Percentiles rank a stretch among this genome's conserved stretches.
These are phyloP conservation scores for Hyposmocoma kahamanoa DNA, from an alignment of 1,140 invertebrate species.

Conservation along the genomic window DNA sequence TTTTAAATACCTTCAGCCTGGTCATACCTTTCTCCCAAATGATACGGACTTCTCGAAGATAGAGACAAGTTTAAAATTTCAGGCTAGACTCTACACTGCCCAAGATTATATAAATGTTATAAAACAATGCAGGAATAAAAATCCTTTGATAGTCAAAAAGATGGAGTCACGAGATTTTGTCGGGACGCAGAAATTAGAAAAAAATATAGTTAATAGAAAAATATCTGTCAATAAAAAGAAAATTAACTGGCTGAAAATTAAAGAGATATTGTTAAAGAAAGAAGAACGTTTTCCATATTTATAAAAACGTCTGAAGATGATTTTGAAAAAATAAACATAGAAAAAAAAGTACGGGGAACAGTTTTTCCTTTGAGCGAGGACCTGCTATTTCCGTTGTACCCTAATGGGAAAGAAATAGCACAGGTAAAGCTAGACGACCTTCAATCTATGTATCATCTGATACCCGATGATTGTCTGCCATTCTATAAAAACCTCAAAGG, in stretches of 20 bases:
- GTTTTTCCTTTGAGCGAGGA: background rate
- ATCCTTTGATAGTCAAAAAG: constrained; percentile 13
- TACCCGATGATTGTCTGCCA: constrained; percentile 8
- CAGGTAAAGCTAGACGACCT: constrained; percentile 12
- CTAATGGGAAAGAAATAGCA: constrained; percentile 13
- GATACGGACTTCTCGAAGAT: constrained; percentile 43
- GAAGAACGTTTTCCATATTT: constrained; percentile 3
- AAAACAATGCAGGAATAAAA: constrained; percentile 27
- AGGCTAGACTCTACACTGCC: constrained; percentile 27
- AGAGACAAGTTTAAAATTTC: constrained; percentile 30
- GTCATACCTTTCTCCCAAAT: constrained; percentile 49
- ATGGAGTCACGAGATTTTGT: constrained; percentile 10
- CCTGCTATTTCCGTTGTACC: constrained; percentile 9
- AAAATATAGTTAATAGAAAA: constrained; percentile 9
- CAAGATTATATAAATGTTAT: constrained; percentile 37
- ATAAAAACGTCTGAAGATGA: constrained; percentile 10
- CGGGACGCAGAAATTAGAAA: constrained; percentile 1
- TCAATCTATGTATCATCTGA: constrained; percentile 11
- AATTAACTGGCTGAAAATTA: constrained; percentile 2
- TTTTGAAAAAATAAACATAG: constrained; percentile 3
- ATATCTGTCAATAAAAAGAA: background rate
- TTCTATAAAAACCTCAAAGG: constrained; percentile 6
- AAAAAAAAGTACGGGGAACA: constrained; percentile 14
- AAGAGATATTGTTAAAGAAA: constrained; percentile 2
- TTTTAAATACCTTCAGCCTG: constrained; percentile 35